Evolutionary conservation across 1,140 invertebrate genomes (phyloP).

Genomic region (Subanguina moxae): DNA sequence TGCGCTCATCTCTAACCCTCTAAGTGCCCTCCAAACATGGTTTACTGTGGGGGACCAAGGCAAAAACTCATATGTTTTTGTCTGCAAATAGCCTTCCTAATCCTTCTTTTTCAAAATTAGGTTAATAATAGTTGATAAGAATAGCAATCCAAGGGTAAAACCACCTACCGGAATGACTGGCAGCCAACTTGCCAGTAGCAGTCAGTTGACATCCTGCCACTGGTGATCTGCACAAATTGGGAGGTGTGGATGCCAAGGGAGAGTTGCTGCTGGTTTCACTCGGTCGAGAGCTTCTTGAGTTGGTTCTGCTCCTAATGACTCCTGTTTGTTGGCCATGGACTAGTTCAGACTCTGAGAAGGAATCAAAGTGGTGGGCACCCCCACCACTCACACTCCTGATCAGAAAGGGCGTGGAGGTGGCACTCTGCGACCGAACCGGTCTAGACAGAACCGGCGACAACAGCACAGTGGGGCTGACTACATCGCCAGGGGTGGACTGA

Average conservation of each 20-base stretch:
- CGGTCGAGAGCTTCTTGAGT: not conserved
- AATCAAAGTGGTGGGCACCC: constrained; percentile 25
- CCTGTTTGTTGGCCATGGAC: not conserved
- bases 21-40: too few species aligned
- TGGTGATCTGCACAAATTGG: constrained; percentile 23
- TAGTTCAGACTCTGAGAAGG: constrained; percentile 39
- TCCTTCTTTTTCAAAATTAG: too few species aligned
- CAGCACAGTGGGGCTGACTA: constrained; percentile 40
- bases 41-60: too few species aligned
- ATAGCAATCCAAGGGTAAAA: too few species aligned
- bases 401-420: constrained; percentile 44
- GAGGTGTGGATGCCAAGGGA: constrained; percentile 28
- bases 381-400: constrained; percentile 7
- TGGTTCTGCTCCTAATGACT: not conserved
- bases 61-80: too few species aligned
- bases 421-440: constrained; percentile 52
- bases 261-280: constrained; percentile 17
- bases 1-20: too few species aligned
- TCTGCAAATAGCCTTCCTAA: too few species aligned
- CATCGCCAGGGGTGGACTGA: constrained; percentile 26
- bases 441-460: constrained; percentile 52
- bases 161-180: too few species aligned
- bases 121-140: too few species aligned
- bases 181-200: too few species aligned
- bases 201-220: not conserved